Base-by-base conservation (phyloP, 2,888 invertebrate genomes). In the Chymomyza fuscimana region DNA sequence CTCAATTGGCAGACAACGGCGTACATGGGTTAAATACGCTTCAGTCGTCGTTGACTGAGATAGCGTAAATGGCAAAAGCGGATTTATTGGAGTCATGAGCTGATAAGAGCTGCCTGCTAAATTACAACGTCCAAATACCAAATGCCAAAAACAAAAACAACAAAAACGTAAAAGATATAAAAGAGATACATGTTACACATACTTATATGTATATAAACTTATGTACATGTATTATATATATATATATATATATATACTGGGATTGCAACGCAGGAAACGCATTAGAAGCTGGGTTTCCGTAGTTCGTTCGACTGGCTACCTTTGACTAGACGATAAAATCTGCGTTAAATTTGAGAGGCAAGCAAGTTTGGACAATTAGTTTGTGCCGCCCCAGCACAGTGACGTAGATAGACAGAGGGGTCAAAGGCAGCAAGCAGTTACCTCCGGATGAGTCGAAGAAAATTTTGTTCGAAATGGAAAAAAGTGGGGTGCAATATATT, bases 11-110 rank as follows among this genome's bases (percentile, higher is more conserved):
- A 32, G 66, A 58, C 71, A 77, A 19, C 51, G 29, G 40, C 56
- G 61, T 74, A 78, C 80, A 75, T 78, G 83, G 81, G 80, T 74
- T 81, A 80, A 80, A 77, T 72, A 67, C 80, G 72, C 75, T 72
- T 68, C 74, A 68, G 67, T 71, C 65, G 60, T 67, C 56, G 60
- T 62, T 82, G 74, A 77, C 79, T 82, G 82, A 87, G 89, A 86
- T 88, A 80, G 70, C 74, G 69, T 51, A 77, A 69, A 64, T 70
- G 84, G 82, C 80, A 73, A 70, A 85, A 73, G 70, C 87, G 85
- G 88, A 86, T 86, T 86, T 86, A 86, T 86, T 89, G 83, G 82
- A 84, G 89, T 87, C 88, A 84, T 82, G 86, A 80, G 77, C 85
- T 82, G 84, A 86, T 86, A 87, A 86, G 82, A 82, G 74, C 65